A percentile compares a stretch with the other conserved stretches of the same genome.
Evolutionary conservation across 2,113 vertebrate species (phyloP).

Genomic region (Eulemur rufifrons): DNA sequence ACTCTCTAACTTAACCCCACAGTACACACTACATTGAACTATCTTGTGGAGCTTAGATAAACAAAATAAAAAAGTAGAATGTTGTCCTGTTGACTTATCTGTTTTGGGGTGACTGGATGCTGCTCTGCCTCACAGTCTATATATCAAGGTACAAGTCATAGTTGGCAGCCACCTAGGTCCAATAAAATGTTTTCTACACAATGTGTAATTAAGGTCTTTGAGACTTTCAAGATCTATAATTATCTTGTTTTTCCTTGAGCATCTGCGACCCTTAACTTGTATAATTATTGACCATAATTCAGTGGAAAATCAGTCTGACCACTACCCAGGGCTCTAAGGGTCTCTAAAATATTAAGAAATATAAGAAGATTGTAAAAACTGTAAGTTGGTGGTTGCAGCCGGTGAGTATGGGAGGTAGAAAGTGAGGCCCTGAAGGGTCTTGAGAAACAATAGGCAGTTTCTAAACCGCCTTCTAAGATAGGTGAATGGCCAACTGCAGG

Average conservation of each 20-base stretch:
- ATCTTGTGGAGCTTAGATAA: neutral
- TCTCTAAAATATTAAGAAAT: neutral
- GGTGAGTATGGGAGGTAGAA: neutral
- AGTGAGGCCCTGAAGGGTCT: rapidly evolving
- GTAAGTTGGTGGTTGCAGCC: neutral
- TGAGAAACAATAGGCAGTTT: neutral
- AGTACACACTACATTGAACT: neutral
- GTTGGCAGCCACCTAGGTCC: neutral
- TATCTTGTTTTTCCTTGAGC: neutral
- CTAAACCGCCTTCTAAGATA: neutral
- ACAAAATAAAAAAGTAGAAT: neutral
- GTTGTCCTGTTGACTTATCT: neutral
- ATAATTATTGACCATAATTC: neutral
- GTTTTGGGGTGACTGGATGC: neutral
- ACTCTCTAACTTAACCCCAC: neutral
- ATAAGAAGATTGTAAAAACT: neutral
- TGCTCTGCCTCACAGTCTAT: neutral
- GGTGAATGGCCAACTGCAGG: neutral
- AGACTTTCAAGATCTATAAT: neutral
- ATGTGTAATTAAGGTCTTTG: neutral
- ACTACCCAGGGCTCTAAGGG: too few relatives aligned
- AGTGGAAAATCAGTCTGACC: neutral
- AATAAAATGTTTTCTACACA: neutral
- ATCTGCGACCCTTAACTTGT: neutral
- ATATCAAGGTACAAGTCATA: neutral